phyloP scores from a whole-genome alignment of 2,113 vertebrate species.

The Pionites leucogaster region DNA sequence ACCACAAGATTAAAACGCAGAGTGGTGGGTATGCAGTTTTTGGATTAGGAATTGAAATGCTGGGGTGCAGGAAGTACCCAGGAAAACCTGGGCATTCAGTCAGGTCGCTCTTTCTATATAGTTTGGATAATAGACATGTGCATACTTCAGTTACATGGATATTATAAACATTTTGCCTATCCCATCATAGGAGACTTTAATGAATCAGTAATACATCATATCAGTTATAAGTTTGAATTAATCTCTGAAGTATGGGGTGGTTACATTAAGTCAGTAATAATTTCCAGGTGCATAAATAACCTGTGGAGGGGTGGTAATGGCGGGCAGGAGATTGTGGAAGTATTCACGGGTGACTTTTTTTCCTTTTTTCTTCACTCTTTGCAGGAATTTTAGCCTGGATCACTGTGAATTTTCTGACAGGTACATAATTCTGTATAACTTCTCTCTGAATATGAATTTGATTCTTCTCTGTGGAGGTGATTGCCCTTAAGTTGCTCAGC shows the following conservation, averaged over 20 bases:
- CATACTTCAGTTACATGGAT: background rate
- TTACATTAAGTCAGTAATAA: background rate
- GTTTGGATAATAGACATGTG: background rate
- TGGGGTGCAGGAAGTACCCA: background rate
- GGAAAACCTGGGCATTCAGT: background rate
- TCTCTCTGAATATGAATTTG: background rate
- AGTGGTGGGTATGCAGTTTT: background rate
- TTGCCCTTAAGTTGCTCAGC: background rate
- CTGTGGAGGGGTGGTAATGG: background rate
- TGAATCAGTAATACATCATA: background rate
- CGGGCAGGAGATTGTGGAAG: background rate
- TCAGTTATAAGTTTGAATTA: background rate
- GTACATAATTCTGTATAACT: constrained; percentile 72
- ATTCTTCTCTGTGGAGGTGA: background rate
- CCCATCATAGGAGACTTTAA: background rate
- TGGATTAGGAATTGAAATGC: background rate
- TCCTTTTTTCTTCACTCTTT: constrained; percentile 38
- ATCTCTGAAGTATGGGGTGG: background rate
- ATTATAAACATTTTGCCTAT: background rate
- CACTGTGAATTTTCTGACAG: constrained; percentile 98
- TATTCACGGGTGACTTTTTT: constrained; percentile 14
- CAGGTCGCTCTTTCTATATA: background rate
- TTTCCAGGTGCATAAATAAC: background rate
- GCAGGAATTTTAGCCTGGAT: constrained; percentile 96
- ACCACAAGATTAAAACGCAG: background rate